phyloP scores from a whole-genome alignment of 2,888 invertebrate species.

The Chesias legatella region DNA sequence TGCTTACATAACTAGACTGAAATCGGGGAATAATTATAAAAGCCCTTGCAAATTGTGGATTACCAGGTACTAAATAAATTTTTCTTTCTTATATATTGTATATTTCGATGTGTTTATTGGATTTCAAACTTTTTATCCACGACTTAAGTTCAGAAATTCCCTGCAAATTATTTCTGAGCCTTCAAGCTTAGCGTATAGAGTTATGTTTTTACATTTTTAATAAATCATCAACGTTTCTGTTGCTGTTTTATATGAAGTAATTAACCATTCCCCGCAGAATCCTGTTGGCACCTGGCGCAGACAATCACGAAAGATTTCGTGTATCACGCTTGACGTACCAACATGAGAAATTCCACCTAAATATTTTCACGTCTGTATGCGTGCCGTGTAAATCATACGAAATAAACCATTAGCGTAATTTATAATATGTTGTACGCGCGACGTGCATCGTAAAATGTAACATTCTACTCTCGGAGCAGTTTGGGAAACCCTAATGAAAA shows the following conservation, averaged over 20 bases:
- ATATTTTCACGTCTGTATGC: conserved; percentile 36
- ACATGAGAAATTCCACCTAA: conserved; percentile 4
- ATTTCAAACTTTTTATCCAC: too few relatives aligned
- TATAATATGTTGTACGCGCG: conserved; percentile 35
- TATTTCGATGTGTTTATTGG: too few relatives aligned
- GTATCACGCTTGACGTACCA: conserved; percentile 11
- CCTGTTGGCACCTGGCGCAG: conserved; percentile 9
- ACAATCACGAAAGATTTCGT: conserved; percentile 16
- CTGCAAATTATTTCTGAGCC: too few relatives aligned
- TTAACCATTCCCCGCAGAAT: conserved; percentile 5
- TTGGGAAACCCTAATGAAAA: conserved; percentile 32
- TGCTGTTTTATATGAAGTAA: background rate
- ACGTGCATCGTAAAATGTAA: conserved; percentile 43
- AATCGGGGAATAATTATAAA: too few relatives aligned
- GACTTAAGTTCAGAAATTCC: too few relatives aligned
- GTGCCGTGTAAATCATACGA: conserved; percentile 47
- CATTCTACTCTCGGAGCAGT: conserved; percentile 27
- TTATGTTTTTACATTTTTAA: too few relatives aligned
- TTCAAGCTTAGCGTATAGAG: too few relatives aligned
- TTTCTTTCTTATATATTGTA: too few relatives aligned
- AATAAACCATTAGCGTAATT: conserved; percentile 56
- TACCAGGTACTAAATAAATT: too few relatives aligned
- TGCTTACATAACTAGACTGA: too few relatives aligned
- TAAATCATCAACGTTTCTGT: too few relatives aligned
- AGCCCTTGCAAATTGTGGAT: too few relatives aligned